Base-by-base conservation (phyloP, 2,888 invertebrate species). In the Xestia c-nigrum region DNA sequence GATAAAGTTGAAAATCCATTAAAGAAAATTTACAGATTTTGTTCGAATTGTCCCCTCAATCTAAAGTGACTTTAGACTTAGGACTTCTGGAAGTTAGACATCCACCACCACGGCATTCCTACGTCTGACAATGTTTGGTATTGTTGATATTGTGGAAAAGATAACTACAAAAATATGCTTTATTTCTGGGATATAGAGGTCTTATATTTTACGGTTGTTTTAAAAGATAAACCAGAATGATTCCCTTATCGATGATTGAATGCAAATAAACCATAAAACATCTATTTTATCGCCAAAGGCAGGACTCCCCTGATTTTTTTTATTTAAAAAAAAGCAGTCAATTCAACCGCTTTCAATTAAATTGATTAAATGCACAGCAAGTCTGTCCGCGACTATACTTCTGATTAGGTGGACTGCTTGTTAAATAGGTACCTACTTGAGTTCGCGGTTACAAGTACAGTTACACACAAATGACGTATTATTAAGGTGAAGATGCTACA, bases 391-490 rank as follows among this genome's bases (percentile, higher is more conserved):
- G 46, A 66, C 38, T 63, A 38, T 76, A 75, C 67, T 31, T 63
- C n/a, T 3, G 6, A 31, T 7, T 4, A 16, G n/a, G 4, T 63
- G 43, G 21, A 63, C 16, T 5, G 16, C n/a, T 68, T 59, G 38
- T 68, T 65, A 76, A 65, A 61, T 43, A 43, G 7, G 14, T 64
- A 61, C 31, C 59, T 31, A 31, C 57, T 69, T 46, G 31, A 57
- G 10, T 55, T 43, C 6, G 61, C 47, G 46, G 61, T 80, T 52
- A 24, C 57, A 61, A 63, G 47, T 69, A 76, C 83, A 74, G 73
- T 80, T 83, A 68, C 50, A 43, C 61, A 74, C 55, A 76, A 74
- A 79, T 38, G 1, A 57, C 76, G 59, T 67, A 24, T 68, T 70
- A 82, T 72, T 79, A 59, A 65, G 55, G 69, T 72, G 63, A 67